Conservation (phyloP, 2,113 vertebrate species). For the Daubentonia madagascariensis region DNA sequence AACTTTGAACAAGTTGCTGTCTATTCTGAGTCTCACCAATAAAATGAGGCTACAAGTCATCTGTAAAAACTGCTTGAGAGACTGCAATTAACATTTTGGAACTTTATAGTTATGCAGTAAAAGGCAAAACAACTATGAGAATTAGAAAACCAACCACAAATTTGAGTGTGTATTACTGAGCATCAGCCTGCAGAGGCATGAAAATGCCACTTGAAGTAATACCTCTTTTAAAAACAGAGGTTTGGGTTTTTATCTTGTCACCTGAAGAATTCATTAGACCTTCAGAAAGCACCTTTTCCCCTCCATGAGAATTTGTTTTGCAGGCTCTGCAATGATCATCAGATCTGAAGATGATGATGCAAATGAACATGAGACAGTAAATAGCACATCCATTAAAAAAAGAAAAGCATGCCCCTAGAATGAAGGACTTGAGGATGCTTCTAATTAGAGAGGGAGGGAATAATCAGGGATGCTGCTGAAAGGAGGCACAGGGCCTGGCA, state of each 20-base stretch:
- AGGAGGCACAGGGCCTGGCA: not conserved
- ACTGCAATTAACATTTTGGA: not conserved
- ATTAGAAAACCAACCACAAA: not conserved
- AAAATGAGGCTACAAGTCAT: not conserved
- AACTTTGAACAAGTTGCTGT: not conserved
- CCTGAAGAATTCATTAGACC: not conserved
- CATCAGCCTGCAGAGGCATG: not conserved
- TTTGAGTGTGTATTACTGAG: not conserved
- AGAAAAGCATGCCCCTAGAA: not conserved
- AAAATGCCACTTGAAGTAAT: not conserved
- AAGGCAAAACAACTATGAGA: not conserved
- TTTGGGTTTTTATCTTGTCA: not conserved
- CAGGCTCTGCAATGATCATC: not conserved
- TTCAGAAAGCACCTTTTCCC: not conserved
- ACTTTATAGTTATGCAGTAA: not conserved
- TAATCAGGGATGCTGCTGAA: not conserved
- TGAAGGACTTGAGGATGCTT: not conserved
- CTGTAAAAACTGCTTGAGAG: not conserved
- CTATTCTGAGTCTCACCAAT: not conserved
- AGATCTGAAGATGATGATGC: not conserved
- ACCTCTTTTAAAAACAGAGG: not conserved
- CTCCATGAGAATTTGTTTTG: not conserved
- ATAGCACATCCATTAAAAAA: not conserved
- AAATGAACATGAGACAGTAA: not conserved
- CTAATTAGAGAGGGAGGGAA: not conserved